Evolutionary conservation across 2,888 invertebrate genomes (phyloP).

Genomic region (Sarcophaga rosellei): DNA sequence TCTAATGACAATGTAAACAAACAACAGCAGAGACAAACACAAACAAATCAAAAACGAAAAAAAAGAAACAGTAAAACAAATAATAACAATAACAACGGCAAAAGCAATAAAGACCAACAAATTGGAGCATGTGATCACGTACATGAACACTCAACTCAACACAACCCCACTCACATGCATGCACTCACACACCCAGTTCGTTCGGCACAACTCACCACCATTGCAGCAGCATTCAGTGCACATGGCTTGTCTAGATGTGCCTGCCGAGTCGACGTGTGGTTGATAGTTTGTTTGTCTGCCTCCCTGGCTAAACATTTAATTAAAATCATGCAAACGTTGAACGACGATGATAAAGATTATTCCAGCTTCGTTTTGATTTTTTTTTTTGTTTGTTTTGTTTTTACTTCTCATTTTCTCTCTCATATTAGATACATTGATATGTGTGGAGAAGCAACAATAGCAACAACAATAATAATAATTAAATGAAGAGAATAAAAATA

Average conservation of each 20-base stretch:
- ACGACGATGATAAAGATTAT: constrained; percentile 25
- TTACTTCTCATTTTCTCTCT: constrained; percentile 5
- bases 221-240: background rate
- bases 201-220: background rate
- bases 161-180: constrained; percentile 42
- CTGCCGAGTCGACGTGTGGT: background rate
- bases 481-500: constrained; percentile 14
- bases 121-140: constrained; percentile 60
- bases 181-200: background rate
- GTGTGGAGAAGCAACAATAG: background rate
- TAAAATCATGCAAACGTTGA: constrained; percentile 40
- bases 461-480: too few relatives aligned
- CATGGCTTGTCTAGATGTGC: constrained; percentile 17
- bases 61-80: constrained; percentile 28
- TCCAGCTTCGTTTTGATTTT: constrained; percentile 38
- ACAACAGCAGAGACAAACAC: constrained; percentile 15
- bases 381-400: constrained; percentile 20
- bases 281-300: constrained; percentile 16
- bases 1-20: constrained; percentile 61
- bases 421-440: constrained; percentile 11
- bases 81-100: background rate
- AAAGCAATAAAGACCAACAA: constrained; percentile 27
- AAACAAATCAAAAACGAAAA: constrained; percentile 30
- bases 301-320: constrained; percentile 55
- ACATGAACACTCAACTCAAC: constrained; percentile 43